phyloP scores from a whole-genome alignment of 2,888 invertebrate genomes.

The Phengaris alcon region DNA sequence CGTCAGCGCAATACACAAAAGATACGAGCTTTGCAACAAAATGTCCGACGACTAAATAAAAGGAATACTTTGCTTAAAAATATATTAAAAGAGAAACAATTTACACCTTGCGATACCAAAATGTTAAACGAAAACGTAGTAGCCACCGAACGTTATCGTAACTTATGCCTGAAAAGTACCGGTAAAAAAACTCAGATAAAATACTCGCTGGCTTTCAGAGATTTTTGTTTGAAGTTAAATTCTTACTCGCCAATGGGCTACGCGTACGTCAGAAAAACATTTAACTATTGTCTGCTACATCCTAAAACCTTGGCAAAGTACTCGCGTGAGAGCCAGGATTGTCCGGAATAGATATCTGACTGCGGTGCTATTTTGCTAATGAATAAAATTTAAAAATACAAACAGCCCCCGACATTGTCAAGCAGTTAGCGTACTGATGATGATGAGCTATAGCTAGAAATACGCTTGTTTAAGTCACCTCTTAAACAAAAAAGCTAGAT shows the following conservation, averaged over 20 bases:
- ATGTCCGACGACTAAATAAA: slow-evolving; percentile 23
- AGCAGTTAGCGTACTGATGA: too few relatives aligned
- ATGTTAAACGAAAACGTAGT: neutral
- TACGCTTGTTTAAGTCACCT: too few relatives aligned
- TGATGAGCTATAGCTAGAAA: too few relatives aligned
- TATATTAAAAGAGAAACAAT: neutral
- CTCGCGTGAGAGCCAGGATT: too few relatives aligned
- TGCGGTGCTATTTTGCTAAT: too few relatives aligned
- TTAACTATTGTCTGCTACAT: slow-evolving; percentile 24
- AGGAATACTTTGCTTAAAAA: slow-evolving; percentile 21
- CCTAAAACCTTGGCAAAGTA: neutral
- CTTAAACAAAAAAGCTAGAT: too few relatives aligned
- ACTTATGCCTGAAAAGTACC: neutral
- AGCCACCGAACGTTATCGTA: slow-evolving; percentile 10
- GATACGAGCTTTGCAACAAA: neutral
- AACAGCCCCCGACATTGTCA: neutral
- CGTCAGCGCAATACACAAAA: neutral
- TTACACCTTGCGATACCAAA: slow-evolving; percentile 19
- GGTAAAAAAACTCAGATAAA: slow-evolving; percentile 2
- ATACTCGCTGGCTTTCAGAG: slow-evolving; percentile 13
- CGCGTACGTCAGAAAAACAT: slow-evolving; percentile 27
- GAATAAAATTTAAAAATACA: neutral
- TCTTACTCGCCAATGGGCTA: slow-evolving; percentile 26
- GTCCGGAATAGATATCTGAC: too few relatives aligned
- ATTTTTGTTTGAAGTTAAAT: slow-evolving; percentile 28